Evolutionary conservation across 2,113 vertebrate species (phyloP).

Genomic region (Gavialis gangeticus): DNA sequence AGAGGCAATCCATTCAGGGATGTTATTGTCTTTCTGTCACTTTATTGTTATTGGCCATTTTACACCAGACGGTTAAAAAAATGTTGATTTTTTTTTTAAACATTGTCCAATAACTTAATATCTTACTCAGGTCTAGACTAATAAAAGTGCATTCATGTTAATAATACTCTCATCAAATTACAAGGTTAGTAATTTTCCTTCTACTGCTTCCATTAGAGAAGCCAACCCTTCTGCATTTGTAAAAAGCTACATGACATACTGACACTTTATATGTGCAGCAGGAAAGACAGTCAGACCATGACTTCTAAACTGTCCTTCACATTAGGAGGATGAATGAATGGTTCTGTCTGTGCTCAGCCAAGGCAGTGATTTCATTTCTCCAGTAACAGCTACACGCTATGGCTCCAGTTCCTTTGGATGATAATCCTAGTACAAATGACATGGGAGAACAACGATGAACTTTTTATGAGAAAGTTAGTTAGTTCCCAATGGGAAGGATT

Average conservation of each 20-base stretch:
- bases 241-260: slow-evolving; percentile 17
- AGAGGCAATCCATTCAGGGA: slow-evolving; percentile 43
- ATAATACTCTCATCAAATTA: slow-evolving; percentile 61
- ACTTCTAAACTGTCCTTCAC: slow-evolving; percentile 59
- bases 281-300: slow-evolving; percentile 42
- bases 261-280: slow-evolving; percentile 29
- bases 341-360: slow-evolving; percentile 49
- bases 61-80: slow-evolving; percentile 17
- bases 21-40: slow-evolving; percentile 44
- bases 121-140: slow-evolving; percentile 42
- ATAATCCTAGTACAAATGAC: slow-evolving; percentile 30
- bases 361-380: slow-evolving; percentile 38
- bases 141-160: slow-evolving; percentile 51
- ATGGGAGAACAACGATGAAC: slow-evolving; percentile 12
- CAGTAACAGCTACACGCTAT: not conserved
- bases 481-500: not conserved
- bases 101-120: not conserved
- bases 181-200: slow-evolving; percentile 61
- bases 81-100: not conserved
- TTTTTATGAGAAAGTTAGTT: not conserved
- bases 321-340: slow-evolving; percentile 41
- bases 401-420: not conserved
- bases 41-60: not conserved
- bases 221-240: slow-evolving; percentile 24
- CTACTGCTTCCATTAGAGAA: slow-evolving; percentile 22